Conservation (phyloP, 2,113 vertebrate species). For the Pachycephala philippinensis region DNA sequence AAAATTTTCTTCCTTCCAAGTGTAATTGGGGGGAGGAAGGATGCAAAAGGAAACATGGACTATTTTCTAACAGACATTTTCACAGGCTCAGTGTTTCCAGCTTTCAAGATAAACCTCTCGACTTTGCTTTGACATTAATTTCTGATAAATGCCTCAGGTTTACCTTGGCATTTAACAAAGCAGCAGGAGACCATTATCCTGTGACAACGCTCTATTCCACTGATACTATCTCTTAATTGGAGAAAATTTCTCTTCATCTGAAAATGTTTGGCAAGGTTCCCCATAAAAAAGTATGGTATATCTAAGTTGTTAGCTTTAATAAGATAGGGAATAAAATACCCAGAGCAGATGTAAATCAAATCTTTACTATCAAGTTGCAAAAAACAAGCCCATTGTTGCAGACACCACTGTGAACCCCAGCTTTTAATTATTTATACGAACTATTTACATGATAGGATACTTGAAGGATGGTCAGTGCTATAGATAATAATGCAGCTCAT, state of each 20-base stretch:
- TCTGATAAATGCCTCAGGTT: conserved; percentile 69
- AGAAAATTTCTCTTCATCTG: conserved; percentile 70
- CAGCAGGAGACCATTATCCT: conserved; percentile 68
- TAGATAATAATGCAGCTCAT: neutral
- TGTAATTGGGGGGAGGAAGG: neutral
- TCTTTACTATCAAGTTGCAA: conserved; percentile 59
- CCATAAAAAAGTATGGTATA: conserved; percentile 52
- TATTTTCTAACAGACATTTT: conserved; percentile 11
- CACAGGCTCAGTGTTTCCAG: neutral
- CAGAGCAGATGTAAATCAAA: conserved; percentile 73
- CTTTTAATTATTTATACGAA: conserved; percentile 68
- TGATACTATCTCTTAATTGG: conserved; percentile 70
- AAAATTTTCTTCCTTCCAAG: neutral
- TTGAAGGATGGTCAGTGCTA: conserved; percentile 24
- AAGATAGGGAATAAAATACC: conserved; percentile 73
- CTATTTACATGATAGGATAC: conserved; percentile 18
- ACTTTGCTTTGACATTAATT: conserved; percentile 74
- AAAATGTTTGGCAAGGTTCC: conserved; percentile 66
- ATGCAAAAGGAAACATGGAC: neutral
- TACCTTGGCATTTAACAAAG: conserved; percentile 71
- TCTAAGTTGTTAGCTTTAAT: conserved; percentile 68
- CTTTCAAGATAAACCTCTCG: conserved; percentile 58
- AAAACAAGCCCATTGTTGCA: conserved; percentile 65
- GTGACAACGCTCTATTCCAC: conserved; percentile 65
- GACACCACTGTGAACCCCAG: conserved; percentile 45